These are phyloP conservation scores for Peromyscus attwateri DNA, from an alignment of 2,797 vertebrate species.

Conservation along the genomic window DNA sequence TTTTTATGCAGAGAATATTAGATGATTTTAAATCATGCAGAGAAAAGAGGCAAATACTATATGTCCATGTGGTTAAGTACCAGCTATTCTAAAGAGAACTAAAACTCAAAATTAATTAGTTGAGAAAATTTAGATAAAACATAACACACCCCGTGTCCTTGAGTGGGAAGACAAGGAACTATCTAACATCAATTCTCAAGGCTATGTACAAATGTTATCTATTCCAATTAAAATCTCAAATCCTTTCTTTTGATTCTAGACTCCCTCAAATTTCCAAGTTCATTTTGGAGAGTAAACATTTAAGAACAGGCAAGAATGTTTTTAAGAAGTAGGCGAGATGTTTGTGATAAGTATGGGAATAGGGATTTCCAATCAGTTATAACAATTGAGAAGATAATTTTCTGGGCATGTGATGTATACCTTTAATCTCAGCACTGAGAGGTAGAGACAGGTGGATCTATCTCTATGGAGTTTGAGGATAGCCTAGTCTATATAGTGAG, in stretches of 20 bases:
- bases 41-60: background rate
- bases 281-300: background rate
- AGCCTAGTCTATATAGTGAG: background rate
- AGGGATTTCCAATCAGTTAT: background rate
- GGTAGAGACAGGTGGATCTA: background rate
- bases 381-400: background rate
- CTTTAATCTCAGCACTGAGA: background rate
- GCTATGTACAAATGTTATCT: background rate
- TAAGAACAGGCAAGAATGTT: background rate
- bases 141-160: background rate
- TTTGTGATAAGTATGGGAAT: background rate
- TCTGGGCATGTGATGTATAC: background rate
- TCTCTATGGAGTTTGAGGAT: background rate
- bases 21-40: conserved; percentile 22
- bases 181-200: background rate
- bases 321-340: background rate
- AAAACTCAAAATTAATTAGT: background rate
- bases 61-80: background rate
- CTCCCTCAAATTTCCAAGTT: background rate
- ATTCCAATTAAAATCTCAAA: conserved; percentile 22
- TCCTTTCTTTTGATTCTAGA: background rate
- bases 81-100: background rate
- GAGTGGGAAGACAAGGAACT: background rate
- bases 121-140: background rate
- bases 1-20: background rate